Base-by-base conservation (phyloP, 1,140 invertebrate genomes). In the Drosophila grimshawi region DNA sequence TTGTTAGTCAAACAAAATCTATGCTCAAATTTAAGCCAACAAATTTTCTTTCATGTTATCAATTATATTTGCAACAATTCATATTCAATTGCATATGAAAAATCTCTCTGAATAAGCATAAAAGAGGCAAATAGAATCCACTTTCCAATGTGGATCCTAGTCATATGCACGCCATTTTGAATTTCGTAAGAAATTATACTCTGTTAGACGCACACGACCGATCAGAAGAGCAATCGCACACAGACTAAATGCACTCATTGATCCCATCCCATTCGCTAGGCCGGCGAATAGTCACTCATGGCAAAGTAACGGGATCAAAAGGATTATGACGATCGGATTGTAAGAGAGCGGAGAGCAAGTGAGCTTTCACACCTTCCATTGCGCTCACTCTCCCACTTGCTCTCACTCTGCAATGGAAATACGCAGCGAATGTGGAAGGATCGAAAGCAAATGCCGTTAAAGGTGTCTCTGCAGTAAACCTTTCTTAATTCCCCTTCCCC, bases 1-100 rank as follows among this genome's bases (percentile, higher is more conserved):
- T 78, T 83, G 76, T 83, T 82, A 70, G 66, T 82, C 19, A 19
- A 19, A 19, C 19, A 19, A 19, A 19, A 19, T 19, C 19, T 19
- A 19, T 19, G 19, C 19, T 19, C 19, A 19, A 19, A 19, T 19
- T 19, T 19, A 19, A 19, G 19, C 19, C 19, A 19, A 19, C 19
- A 19, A 1, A 1, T 19, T 19, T 19, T 19, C 19, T 19, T 19
- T 19, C 19, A 19, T 19, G 19, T 19, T 19, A 19, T 19, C 19
- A 19, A 19, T 19, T 19, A 19, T 19, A n/a, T n/a, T n/a, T n/a
- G n/a, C 19, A 19, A 19, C 19, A 19, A 19, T 1, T 19, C 2
- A 19, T 19, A 19, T 19, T 19, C 19, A 19, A 19, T 19, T 19
- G 19, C 19, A 19, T 19, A 19, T 19, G 19, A 19, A 19, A 19